These are phyloP conservation scores for Pachymerium ferrugineum DNA, from an alignment of 2,888 invertebrate genomes.

Conservation along the genomic window DNA sequence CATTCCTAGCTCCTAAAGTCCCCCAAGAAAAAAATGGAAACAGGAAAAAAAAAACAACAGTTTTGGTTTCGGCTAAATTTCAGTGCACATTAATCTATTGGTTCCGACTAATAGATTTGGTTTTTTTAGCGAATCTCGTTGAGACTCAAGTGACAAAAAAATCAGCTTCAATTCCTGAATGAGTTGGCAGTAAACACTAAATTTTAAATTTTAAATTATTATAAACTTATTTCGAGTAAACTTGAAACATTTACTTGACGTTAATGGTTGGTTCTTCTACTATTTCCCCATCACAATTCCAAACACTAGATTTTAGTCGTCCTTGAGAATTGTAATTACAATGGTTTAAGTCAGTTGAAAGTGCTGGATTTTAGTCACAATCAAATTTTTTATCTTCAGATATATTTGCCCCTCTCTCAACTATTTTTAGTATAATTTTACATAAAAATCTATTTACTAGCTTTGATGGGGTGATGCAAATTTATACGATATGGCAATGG, in stretches of 20 bases:
- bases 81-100: neutral
- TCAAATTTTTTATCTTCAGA: no score
- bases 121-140: neutral
- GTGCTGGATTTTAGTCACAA: no score
- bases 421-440: no score
- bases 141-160: neutral
- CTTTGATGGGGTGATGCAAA: no score
- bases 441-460: no score
- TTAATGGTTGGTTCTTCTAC: constrained; percentile 32
- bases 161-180: constrained; percentile 53
- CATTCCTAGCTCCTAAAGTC: no score
- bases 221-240: neutral
- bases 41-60: no score
- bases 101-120: neutral
- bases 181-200: constrained; percentile 62
- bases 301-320: constrained; percentile 27
- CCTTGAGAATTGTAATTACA: neutral
- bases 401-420: no score
- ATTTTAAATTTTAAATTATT: constrained; percentile 36
- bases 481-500: no score
- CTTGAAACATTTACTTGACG: constrained; percentile 31
- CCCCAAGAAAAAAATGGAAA: no score
- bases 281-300: constrained; percentile 37
- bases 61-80: no score
- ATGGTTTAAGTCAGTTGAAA: no score